phyloP scores from a whole-genome alignment of 2,113 vertebrate genomes.

The Triplophysa siluroides region DNA sequence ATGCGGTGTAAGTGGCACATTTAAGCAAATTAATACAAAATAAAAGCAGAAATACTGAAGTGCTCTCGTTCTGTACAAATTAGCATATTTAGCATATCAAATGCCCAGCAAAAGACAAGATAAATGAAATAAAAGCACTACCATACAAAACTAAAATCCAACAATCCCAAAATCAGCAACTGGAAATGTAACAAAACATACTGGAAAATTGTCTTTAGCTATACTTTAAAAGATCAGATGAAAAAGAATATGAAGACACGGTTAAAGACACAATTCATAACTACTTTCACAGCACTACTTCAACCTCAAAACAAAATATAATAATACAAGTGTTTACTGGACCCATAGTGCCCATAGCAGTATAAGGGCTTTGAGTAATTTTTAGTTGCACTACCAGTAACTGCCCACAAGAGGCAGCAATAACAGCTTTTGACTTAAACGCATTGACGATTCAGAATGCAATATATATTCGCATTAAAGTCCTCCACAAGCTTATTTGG shows the following conservation, averaged over 20 bases:
- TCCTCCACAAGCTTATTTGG: background rate
- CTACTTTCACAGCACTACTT: conserved; percentile 30
- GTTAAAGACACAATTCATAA: conserved; percentile 18
- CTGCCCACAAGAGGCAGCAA: conserved; percentile 1
- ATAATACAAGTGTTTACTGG: background rate
- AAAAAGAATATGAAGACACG: background rate
- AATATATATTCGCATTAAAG: background rate
- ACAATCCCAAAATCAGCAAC: background rate
- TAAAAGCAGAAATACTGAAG: conserved; percentile 25
- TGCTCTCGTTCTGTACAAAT: conserved; percentile 42
- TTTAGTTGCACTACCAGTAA: conserved; percentile 9
- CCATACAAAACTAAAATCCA: background rate
- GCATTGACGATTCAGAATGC: conserved; percentile 1
- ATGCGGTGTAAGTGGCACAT: conserved; percentile 38
- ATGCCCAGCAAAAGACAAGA: background rate
- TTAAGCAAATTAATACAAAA: conserved; percentile 43
- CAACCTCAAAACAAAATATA: conserved; percentile 20
- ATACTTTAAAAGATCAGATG: background rate
- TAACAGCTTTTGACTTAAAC: conserved; percentile 4
- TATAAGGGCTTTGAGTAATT: background rate
- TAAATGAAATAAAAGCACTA: background rate
- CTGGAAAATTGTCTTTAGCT: background rate
- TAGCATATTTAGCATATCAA: conserved; percentile 14
- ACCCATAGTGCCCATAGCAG: background rate
- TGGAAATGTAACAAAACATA: background rate